Evolutionary conservation across 2,113 vertebrate species (phyloP), one percentile per base, ranked within the genome.

Genomic region (Lampris incognitus): DNA sequence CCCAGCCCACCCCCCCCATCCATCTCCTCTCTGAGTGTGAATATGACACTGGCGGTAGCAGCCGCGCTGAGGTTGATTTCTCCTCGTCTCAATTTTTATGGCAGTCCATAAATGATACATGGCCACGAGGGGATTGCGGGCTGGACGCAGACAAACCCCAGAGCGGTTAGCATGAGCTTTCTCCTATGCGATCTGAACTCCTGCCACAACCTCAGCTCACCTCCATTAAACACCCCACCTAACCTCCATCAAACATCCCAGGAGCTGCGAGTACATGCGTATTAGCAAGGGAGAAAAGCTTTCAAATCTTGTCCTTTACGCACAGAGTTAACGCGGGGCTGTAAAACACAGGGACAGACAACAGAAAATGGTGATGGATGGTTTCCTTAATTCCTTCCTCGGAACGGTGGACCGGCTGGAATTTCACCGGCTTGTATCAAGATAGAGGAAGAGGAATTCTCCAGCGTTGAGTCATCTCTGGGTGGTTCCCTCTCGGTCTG

Each of bases 41-140:
- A 66, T 75, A 69, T 69, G 67, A 83, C 76, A 60, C 6, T 64
- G 58, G 62, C 44, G 38, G 36, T 24, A 24, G 24, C 62, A 46
- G 54, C 54, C 3, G 9, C n/a, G 63, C 10, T 67, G 74, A 51
- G 51, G 39, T 59, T 9, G 39, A 62, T 54, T 42, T 67, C 13
- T 13, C 3, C 0, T 60, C 0, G 42, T 69, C 39, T 78, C 52
- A 76, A 64, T 82, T 85, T 82, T 82, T 78, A 85, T 64, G 36
- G 4, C 49, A 72, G 24, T 56, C 24, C 72, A 88, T 88, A 66
- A 92, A 89, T 86, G 69, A 86, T 85, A 87, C 75, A 90, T 84
- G 72, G 66, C 0, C 4, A 13, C 50, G 54, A 52, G 48, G 66
- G 5, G 54, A 49, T 6, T 50, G 75, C 1, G 69, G 62, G 41